Evolutionary conservation across 2,888 invertebrate genomes (phyloP).

Genomic region (Exocentrus adspersus): DNA sequence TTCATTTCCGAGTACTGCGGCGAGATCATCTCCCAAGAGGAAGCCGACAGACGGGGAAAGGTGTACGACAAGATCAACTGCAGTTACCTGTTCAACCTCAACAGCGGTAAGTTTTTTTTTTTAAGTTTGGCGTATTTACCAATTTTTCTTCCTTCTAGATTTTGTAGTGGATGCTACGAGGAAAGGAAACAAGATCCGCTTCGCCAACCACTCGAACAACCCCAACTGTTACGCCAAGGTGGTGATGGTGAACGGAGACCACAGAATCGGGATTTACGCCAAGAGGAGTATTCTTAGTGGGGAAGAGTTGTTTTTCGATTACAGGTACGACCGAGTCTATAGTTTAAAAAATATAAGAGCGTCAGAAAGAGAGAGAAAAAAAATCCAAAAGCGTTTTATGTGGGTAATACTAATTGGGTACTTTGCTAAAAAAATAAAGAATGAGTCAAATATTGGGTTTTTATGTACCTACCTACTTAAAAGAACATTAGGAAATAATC

Average conservation of each 20-base stretch:
- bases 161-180: conserved; percentile 99
- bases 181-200: conserved; percentile 99
- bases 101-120: conserved; percentile 77
- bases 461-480: no score
- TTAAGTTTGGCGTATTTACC: not conserved
- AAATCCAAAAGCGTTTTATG: no score
- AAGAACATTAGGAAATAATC: no score
- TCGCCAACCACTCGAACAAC: conserved; percentile 99
- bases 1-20: conserved; percentile 99
- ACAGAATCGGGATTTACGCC: conserved; percentile 96
- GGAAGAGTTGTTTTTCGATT: conserved; percentile 98
- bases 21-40: conserved; percentile 98
- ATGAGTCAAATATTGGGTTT: no score
- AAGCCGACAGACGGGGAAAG: conserved; percentile 97
- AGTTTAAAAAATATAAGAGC: no score
- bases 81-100: conserved; percentile 98
- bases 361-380: no score
- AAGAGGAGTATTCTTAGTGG: conserved; percentile 96
- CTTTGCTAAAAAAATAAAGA: no score
- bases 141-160: conserved; percentile 68
- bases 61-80: conserved; percentile 99
- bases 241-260: conserved; percentile 95
- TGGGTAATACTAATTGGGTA: no score
- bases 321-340: conserved; percentile 82
- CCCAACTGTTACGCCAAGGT: conserved; percentile 99